Conservation (phyloP, 2,888 invertebrate species). For the Patella pellucida region DNA sequence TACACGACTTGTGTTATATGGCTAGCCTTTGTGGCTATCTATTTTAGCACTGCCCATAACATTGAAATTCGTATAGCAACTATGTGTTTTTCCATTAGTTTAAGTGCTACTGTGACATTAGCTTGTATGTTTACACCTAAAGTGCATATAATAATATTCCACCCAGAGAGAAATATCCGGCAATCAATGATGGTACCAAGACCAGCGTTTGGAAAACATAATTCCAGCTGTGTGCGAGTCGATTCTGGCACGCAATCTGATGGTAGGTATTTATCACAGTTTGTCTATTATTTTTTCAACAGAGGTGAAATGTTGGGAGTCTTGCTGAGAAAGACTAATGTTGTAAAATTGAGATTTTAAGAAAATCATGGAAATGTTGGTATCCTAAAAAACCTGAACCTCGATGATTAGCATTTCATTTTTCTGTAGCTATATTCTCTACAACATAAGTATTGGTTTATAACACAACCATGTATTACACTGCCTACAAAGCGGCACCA, state of each 20-base stretch:
- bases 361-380: too few species aligned
- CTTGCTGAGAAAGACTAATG: too few species aligned
- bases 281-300: too few species aligned
- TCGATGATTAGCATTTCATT: too few species aligned
- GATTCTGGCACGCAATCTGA: constrained; percentile 70
- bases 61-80: constrained; percentile 91
- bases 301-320: too few species aligned
- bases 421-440: too few species aligned
- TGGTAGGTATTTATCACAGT: constrained; percentile 46
- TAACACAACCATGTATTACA: too few species aligned
- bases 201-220: constrained; percentile 31
- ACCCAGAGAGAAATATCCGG: constrained; percentile 90
- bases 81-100: constrained; percentile 94
- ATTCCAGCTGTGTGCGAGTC: constrained; percentile 47
- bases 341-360: too few species aligned
- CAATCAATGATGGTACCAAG: constrained; percentile 74
- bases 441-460: too few species aligned
- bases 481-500: too few species aligned
- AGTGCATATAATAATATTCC: constrained; percentile 89
- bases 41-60: constrained; percentile 75
- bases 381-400: too few species aligned
- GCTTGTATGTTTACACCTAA: constrained; percentile 95
- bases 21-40: constrained; percentile 74
- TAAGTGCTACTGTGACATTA: constrained; percentile 93
- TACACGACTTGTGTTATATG: constrained; percentile 87